Percentiles rank a stretch among this genome's conserved stretches.
Evolutionary conservation across 2,797 vertebrate species (phyloP).

Genomic region (Poecilia gillii): DNA sequence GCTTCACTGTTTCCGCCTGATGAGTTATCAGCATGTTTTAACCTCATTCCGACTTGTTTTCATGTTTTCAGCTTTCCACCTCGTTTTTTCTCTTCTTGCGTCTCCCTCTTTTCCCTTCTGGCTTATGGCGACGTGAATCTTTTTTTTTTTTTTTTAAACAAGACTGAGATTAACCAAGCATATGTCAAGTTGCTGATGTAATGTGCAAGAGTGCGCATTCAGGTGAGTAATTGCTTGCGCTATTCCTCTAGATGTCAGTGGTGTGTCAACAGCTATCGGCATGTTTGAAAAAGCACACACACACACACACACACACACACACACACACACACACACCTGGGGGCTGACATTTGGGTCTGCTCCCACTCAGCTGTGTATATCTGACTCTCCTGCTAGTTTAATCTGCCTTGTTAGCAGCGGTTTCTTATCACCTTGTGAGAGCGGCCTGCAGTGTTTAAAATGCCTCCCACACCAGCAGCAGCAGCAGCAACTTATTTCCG

Average conservation of each 20-base stretch:
- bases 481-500: not conserved
- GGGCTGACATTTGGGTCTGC: constrained; percentile 2
- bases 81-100: not conserved
- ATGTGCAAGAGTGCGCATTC: not conserved
- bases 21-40: constrained; percentile 27
- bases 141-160: not conserved
- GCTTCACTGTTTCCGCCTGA: not conserved
- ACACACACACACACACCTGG: constrained; percentile 2
- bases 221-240: constrained; percentile 33
- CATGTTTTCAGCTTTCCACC: constrained; percentile 4
- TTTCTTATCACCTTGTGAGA: constrained; percentile 9
- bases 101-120: not conserved
- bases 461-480: not conserved
- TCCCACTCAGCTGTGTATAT: constrained; percentile 5
- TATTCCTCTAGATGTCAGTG: constrained; percentile 78
- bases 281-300: constrained; percentile 36
- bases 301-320: not conserved
- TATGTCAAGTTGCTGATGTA: not conserved
- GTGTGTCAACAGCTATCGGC: constrained; percentile 61
- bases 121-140: not conserved
- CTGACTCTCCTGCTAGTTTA: not conserved
- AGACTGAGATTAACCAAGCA: not conserved
- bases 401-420: not conserved
- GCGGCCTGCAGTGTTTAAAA: not conserved
- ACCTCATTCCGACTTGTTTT: constrained; percentile 21